phyloP scores from a whole-genome alignment of 2,888 invertebrate species.

The Galeruca laticollis region DNA sequence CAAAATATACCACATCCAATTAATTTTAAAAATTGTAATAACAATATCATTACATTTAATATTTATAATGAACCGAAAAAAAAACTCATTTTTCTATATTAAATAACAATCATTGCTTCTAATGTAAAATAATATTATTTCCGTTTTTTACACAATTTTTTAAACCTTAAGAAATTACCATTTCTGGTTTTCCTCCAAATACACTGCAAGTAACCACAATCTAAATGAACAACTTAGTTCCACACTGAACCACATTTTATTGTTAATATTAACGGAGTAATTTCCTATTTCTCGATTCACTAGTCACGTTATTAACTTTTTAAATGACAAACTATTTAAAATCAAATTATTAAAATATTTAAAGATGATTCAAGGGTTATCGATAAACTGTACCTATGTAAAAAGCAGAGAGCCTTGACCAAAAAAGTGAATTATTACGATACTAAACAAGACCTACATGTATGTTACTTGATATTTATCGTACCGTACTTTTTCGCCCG shows the following conservation, averaged over 20 bases:
- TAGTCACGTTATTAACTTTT: conserved; percentile 25
- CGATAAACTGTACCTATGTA: too few relatives aligned
- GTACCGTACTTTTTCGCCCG: too few relatives aligned
- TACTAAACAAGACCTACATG: too few relatives aligned
- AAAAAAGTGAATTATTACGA: too few relatives aligned
- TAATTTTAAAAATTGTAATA: too few relatives aligned
- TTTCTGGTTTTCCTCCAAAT: conserved; percentile 32
- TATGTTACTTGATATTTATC: too few relatives aligned
- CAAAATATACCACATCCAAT: too few relatives aligned
- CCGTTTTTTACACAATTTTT: background rate
- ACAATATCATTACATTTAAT: too few relatives aligned
- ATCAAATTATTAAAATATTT: background rate
- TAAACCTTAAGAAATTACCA: conserved; percentile 30
- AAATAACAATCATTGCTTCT: too few relatives aligned
- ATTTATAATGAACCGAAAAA: too few relatives aligned
- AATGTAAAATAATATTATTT: background rate
- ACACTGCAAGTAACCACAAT: conserved; percentile 36
- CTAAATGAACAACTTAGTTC: conserved; percentile 33
- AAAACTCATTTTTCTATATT: background rate
- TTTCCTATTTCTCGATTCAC: conserved; percentile 25
- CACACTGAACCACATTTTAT: conserved; percentile 27
- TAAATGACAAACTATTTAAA: conserved; percentile 8
- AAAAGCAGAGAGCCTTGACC: too few relatives aligned
- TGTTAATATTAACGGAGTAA: conserved; percentile 15
- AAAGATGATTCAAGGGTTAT: too few relatives aligned